Evolutionary conservation across 2,797 vertebrate species (phyloP).

Genomic region (Acanthopagrus latus): DNA sequence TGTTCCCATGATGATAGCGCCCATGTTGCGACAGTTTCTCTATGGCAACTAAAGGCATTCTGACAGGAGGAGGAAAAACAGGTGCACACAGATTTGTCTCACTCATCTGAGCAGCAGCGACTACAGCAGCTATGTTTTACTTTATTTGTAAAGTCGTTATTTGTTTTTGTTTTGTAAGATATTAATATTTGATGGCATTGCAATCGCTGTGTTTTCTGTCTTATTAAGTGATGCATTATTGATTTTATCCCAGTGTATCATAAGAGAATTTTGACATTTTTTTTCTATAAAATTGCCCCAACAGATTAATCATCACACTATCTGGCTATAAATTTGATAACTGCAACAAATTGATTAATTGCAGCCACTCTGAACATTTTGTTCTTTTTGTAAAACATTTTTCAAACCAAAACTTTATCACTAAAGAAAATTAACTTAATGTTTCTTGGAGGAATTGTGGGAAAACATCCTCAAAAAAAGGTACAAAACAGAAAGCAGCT

Average conservation of each 20-base stretch:
- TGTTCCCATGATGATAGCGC: constrained; percentile 70
- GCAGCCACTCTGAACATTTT: too few relatives aligned
- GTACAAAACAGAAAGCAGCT: background rate
- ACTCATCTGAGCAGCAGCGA: background rate
- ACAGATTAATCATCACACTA: too few relatives aligned
- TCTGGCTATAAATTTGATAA: too few relatives aligned
- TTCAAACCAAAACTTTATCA: too few relatives aligned
- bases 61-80: constrained; percentile 61
- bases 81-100: constrained; percentile 52
- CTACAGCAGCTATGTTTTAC: constrained; percentile 3
- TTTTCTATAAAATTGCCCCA: too few relatives aligned
- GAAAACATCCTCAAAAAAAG: background rate
- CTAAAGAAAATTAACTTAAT: background rate
- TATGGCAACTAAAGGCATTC: constrained; percentile 68
- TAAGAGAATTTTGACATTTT: too few relatives aligned
- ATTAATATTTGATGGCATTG: background rate
- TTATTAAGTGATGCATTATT: background rate
- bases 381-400: too few relatives aligned
- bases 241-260: background rate
- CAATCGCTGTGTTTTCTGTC: background rate
- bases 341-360: too few relatives aligned
- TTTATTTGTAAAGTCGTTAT: background rate
- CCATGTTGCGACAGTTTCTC: constrained; percentile 64
- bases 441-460: background rate
- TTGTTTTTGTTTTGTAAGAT: background rate